Conservation (phyloP, 2,888 invertebrate genomes). For the Apodemia duryi region DNA sequence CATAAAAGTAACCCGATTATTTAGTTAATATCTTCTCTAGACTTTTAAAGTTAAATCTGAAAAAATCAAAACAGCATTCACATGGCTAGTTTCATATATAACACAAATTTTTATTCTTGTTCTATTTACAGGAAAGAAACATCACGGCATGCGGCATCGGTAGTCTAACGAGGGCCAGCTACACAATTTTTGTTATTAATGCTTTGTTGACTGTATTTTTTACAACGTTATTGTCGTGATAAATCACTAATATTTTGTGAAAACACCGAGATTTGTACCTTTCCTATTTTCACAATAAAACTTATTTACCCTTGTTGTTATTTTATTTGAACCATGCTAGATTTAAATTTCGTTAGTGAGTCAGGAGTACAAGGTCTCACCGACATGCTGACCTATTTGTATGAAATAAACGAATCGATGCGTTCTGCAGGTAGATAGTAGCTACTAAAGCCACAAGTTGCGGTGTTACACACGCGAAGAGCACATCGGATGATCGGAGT, state of each 20-base stretch:
- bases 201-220: conserved; percentile 36
- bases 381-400: conserved; percentile 58
- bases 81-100: too few relatives aligned
- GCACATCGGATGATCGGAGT: neutral
- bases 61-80: too few relatives aligned
- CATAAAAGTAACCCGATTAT: too few relatives aligned
- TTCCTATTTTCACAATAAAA: conserved; percentile 71
- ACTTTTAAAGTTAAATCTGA: too few relatives aligned
- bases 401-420: conserved; percentile 55
- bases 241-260: conserved; percentile 21
- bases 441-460: conserved; percentile 41
- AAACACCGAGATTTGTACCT: conserved; percentile 53
- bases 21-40: too few relatives aligned
- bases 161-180: conserved; percentile 42
- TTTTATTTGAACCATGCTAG: conserved; percentile 23
- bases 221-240: conserved; percentile 33
- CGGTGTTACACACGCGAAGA: conserved; percentile 20
- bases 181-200: conserved; percentile 37
- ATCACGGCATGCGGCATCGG: conserved; percentile 63
- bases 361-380: conserved; percentile 20
- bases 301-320: conserved; percentile 50
- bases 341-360: conserved; percentile 8
- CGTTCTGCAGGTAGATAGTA: conserved; percentile 42
- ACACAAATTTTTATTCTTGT: neutral
- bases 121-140: conserved; percentile 53